phyloP scores from a whole-genome alignment of 2,888 invertebrate genomes.

The Hyposoter didymator region DNA sequence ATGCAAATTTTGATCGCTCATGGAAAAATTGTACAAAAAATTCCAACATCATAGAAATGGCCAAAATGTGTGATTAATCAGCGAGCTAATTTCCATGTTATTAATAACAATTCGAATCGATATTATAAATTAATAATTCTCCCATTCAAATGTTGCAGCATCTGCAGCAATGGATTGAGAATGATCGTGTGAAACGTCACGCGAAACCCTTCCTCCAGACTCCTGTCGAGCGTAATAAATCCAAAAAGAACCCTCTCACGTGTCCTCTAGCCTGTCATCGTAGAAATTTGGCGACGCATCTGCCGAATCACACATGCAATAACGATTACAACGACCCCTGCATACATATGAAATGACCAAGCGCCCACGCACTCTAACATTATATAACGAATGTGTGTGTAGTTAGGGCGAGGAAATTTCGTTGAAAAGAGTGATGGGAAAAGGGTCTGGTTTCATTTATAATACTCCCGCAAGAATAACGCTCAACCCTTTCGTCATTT shows the following conservation, averaged over 20 bases:
- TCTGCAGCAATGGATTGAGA: constrained; percentile 42
- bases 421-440: constrained; percentile 35
- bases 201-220: constrained; percentile 37
- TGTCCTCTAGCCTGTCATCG: neutral
- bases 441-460: constrained; percentile 37
- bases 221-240: constrained; percentile 18
- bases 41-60: neutral
- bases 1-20: neutral
- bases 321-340: neutral
- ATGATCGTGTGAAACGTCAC: constrained; percentile 19
- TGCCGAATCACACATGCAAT: constrained; percentile 46
- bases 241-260: constrained; percentile 22
- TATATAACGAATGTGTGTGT: constrained; percentile 35
- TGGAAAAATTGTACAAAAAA: neutral
- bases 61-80: neutral
- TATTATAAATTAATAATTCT: neutral
- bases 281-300: constrained; percentile 50
- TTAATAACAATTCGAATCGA: neutral
- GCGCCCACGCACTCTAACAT: constrained; percentile 52
- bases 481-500: constrained; percentile 39
- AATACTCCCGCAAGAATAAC: constrained; percentile 24
- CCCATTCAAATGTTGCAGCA: constrained; percentile 44
- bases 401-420: constrained; percentile 1
- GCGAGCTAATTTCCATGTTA: neutral
- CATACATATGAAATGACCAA: neutral